These are phyloP conservation scores for Augochlorella aurata DNA, from an alignment of 2,888 invertebrate genomes.

Conservation along the genomic window DNA sequence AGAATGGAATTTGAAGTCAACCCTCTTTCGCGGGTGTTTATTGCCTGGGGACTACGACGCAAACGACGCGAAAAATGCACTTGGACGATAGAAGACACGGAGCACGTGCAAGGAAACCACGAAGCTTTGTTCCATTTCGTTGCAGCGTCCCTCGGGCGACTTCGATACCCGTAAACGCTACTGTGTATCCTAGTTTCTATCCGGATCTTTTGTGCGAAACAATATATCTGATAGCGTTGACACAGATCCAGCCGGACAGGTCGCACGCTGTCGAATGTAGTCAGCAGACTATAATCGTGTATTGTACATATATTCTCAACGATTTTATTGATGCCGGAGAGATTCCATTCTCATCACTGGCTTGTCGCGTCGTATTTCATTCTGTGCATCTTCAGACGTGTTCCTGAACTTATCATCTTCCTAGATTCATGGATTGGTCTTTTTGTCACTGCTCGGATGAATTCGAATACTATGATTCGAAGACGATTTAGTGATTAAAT, in stretches of 20 bases:
- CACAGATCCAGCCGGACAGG: conserved; percentile 55
- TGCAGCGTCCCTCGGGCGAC: conserved; percentile 49
- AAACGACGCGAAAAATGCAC: conserved; percentile 16
- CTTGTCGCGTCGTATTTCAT: conserved; percentile 25
- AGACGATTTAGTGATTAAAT: no score
- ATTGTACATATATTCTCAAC: conserved; percentile 6
- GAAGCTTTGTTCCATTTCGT: conserved; percentile 56
- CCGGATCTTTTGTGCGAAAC: conserved; percentile 44
- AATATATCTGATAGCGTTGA: conserved; percentile 47
- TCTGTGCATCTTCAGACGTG: background rate
- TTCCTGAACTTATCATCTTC: background rate
- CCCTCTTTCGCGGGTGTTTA: conserved; percentile 4
- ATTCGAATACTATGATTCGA: no score
- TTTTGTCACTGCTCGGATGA: no score
- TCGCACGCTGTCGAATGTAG: conserved; percentile 10
- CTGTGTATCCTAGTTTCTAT: conserved; percentile 36
- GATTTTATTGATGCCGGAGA: conserved; percentile 28
- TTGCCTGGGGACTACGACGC: background rate
- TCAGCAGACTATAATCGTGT: conserved; percentile 30
- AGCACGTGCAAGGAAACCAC: conserved; percentile 31
- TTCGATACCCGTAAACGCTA: conserved; percentile 59
- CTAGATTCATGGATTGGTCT: background rate
- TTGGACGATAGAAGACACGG: background rate
- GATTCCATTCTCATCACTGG: conserved; percentile 15
- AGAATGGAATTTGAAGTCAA: background rate